Evolutionary conservation across 2,113 vertebrate species (phyloP), one percentile per base, ranked within the genome.

Genomic region (Scophthalmus maximus): DNA sequence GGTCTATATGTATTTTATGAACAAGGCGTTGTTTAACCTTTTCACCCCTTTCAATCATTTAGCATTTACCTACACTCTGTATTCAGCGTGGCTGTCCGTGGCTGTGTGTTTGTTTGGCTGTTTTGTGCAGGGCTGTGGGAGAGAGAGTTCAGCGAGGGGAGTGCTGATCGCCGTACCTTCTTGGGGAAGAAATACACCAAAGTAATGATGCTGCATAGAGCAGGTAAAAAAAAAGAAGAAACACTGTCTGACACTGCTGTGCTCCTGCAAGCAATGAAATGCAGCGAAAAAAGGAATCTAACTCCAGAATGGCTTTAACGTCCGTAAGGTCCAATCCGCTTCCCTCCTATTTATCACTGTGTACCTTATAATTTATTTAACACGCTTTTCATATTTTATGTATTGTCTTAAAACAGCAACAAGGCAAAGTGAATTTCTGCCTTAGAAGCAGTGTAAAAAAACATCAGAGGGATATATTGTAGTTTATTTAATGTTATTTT

Each of bases 131-230:
- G 89, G 5, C 73, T 93, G 64, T 92, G 92, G 91, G 82, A 85
- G 87, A 70, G 76, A 67, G 72, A 82, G 50, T 92, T 93, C 82
- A 81, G 38, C 5, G 40, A 73, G 26, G 83, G 81, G 17, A 84
- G 58, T 18, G 5, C 49, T 10, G 90, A 92, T 32, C 65, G n/a
- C 1, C 83, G 77, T 23, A 83, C 57, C 71, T 92, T 93, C 84
- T 27, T 92, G 64, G 91, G 92, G 10, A 88, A 76, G 44, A 83
- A 87, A 73, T 91, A 92, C 84, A 92, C 89, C 52, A 92, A 90
- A 86, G 91, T 92, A 58, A 8, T 67, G 34, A 91, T 91, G 90
- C 89, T 92, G 86, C 91, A 91, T 82, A 64, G 76, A 87, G 85
- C 87, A 91, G 91, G 89, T 90, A 79, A 68, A 65, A 61, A 29